Conservation (phyloP, 1,140 invertebrate genomes). For the Hermatobates lingyangjiaoensis region DNA sequence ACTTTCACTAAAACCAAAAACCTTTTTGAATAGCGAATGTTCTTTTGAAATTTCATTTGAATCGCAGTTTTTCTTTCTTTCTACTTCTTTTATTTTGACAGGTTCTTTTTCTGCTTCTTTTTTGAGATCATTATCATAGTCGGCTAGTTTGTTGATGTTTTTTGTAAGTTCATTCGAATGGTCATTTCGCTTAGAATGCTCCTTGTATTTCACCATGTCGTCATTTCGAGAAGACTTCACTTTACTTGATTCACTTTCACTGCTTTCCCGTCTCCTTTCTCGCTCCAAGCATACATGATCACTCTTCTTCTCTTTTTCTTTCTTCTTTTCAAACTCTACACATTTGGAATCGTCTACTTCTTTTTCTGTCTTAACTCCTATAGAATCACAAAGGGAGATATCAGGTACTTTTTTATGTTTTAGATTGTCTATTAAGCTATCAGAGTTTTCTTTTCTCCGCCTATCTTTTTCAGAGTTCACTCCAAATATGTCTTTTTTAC, state of each 20-base stretch:
- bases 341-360: slow-evolving; percentile 5
- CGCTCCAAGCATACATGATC: background rate
- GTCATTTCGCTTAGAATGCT: background rate
- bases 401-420: slow-evolving; percentile 19
- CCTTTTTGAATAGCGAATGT: slow-evolving; percentile 12
- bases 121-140: background rate
- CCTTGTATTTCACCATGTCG: slow-evolving; percentile 5
- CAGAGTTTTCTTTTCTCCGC: slow-evolving; percentile 16
- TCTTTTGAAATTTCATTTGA: slow-evolving; percentile 13
- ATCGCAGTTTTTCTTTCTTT: slow-evolving; percentile 11
- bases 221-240: background rate
- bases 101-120: slow-evolving; percentile 6
- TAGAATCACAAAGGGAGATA: slow-evolving; percentile 6
- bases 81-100: slow-evolving; percentile 11
- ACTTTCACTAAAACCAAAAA: slow-evolving; percentile 12
- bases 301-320: slow-evolving; percentile 6
- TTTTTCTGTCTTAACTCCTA: slow-evolving; percentile 9
- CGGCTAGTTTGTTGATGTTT: slow-evolving; percentile 3
- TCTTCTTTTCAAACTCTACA: slow-evolving; percentile 3
- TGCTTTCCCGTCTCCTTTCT: slow-evolving; percentile 9
- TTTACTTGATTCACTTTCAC: slow-evolving; percentile 6
- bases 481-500: slow-evolving; percentile 17
- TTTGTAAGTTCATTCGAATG: background rate
- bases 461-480: slow-evolving; percentile 16
- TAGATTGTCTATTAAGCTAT: slow-evolving; percentile 14